Evolutionary conservation across 2,797 vertebrate species (phyloP), one percentile per base, ranked within the genome.

Genomic region (Karalla daura): DNA sequence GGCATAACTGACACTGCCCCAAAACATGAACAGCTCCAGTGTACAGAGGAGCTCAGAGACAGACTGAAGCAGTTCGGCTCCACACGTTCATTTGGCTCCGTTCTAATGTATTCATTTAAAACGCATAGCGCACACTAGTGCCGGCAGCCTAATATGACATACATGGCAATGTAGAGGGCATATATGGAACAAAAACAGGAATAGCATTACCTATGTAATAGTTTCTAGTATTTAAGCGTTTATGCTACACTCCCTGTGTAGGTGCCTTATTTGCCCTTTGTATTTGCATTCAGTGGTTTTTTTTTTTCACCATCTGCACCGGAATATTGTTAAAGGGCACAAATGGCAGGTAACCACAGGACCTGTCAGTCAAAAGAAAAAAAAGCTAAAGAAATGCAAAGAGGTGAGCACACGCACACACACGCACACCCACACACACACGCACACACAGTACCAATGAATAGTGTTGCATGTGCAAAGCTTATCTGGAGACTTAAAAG

Each of bases 1-100:
- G 83, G 60, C 70, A 69, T 74, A 77, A 77, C 81, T 89, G 85
- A 85, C 84, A 86, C 84, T 74, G 76, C 69, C 79, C 81, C 59
- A 51, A 67, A 88, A 66, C 72, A 69, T 3, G 51, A 73, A 70
- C 77, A 47, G 45, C 70, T 68, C 35, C 30, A 61, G 61, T 58
- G 52, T 40, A 51, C 62, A 75, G 68, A 79, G 41, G 23, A 17
- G 3, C 35, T 20, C 39, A 35, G 55, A 64, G 52, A 55, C 30
- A 13, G 59, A 55, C 54, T 35, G 33, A 27, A 40, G 51, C 21
- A 65, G 73, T 54, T 68, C 40, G n/a, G 51, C 53, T 64, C 39
- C 40, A 63, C 30, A 69, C 10, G 44, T 62, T 83, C 51, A 71
- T 76, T 54, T 74, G 51, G 43, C 39, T 51, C n/a, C n/a, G n/a